Conservation (phyloP, 2,797 vertebrate species). For the Pseudochirops corinnae region DNA sequence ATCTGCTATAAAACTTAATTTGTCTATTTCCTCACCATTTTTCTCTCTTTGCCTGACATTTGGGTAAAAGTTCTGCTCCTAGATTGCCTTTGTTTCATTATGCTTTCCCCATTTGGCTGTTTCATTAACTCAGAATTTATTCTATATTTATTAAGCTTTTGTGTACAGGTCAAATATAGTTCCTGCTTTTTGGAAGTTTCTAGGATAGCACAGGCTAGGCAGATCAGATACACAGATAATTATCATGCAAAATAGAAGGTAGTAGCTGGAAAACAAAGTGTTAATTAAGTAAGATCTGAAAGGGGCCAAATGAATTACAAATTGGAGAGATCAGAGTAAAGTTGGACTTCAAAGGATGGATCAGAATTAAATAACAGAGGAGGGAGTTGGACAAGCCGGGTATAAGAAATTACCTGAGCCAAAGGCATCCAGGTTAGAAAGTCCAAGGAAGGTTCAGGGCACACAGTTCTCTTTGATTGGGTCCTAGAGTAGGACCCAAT, state of each 20-base stretch:
- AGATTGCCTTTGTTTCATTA: fast-evolving
- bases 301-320: background rate
- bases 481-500: background rate
- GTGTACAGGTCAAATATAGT: background rate
- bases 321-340: background rate
- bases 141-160: background rate
- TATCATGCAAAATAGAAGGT: background rate
- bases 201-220: background rate
- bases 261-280: background rate
- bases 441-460: background rate
- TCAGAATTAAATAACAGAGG: background rate
- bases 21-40: background rate
- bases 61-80: background rate
- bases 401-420: background rate
- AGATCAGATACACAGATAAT: background rate
- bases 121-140: background rate
- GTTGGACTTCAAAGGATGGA: background rate
- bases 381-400: background rate
- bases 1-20: background rate
- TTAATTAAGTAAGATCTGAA: background rate
- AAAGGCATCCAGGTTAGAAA: background rate
- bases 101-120: background rate
- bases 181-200: background rate
- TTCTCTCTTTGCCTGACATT: fast-evolving
- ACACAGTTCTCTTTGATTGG: background rate